Base-by-base conservation (phyloP, 2,113 vertebrate genomes). In the Lontra canadensis region DNA sequence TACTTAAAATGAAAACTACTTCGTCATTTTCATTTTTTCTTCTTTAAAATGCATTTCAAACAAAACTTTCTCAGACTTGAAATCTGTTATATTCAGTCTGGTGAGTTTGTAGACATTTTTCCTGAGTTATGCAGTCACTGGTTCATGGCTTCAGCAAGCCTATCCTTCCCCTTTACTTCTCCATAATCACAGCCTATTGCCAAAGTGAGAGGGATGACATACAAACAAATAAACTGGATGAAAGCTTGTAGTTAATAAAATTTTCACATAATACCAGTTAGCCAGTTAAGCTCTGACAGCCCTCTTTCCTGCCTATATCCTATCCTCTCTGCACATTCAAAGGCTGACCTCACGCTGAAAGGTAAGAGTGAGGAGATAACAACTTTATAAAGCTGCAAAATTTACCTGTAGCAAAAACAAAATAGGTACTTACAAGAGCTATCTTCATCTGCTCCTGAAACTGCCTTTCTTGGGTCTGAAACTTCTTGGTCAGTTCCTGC, bases 381-480 rank as follows among this genome's bases (percentile, higher is more conserved):
- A 86, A 79, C 17, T 76, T 78, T 21, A 74, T 59, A 93, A 76
- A 29, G 31, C 23, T 44, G 47, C 21, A 4, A 87, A 59, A n/a
- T 39, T 81, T 15, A 71, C 20, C 65, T 29, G 12, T 0, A 74
- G 13, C 44, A 31, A 52, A 59, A 89, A 55, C 15, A 89, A 67
- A 82, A 44, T 6, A 42, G 89, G 92, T 76, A 98, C 99, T 97
- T 98, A 99, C 99, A 98, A 99, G 98, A 93, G 99, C 99, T 91
- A 98, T 98, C 95, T 98, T 99, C 98, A 99, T 98, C 97, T 98
- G 98, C 90, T 99, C 98, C 94, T 98, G 98, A 73, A 99, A 97
- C 6, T 94, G 96, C 71, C 96, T 97, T 91, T 99, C 99, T 92
- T 97, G 98, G 10, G 84, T 91, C 81, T 98, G 93, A 87, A 99